Evolutionary conservation across 1,140 invertebrate genomes (phyloP).

Genomic region (Argopecten irradians): DNA sequence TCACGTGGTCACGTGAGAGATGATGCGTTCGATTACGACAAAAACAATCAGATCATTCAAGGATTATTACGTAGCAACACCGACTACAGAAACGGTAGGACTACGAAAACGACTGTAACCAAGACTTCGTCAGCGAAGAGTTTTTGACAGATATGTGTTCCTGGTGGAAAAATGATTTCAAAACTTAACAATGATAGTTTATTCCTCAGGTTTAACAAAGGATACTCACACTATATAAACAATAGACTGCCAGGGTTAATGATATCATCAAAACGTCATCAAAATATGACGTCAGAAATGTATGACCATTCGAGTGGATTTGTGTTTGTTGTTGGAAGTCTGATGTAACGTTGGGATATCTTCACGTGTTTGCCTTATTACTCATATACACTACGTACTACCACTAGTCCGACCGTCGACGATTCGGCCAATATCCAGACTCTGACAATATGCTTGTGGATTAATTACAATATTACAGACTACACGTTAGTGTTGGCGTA

Average conservation of each 20-base stretch:
- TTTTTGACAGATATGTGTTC: background rate
- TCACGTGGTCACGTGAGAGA: background rate
- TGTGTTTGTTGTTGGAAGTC: background rate
- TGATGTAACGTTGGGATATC: background rate
- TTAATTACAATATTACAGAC: too few relatives aligned
- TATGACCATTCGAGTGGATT: background rate
- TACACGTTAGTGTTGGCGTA: too few relatives aligned
- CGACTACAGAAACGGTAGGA: background rate
- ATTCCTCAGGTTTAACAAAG: background rate
- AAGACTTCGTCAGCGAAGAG: background rate
- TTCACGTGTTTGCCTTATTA: conserved; percentile 2
- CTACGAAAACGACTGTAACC: background rate
- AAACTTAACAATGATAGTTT: background rate
- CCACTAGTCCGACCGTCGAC: background rate
- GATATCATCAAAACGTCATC: background rate
- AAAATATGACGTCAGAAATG: background rate
- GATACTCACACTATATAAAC: background rate
- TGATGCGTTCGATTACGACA: background rate
- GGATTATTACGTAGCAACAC: background rate
- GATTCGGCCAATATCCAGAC: background rate
- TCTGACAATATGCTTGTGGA: too few relatives aligned
- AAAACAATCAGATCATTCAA: background rate
- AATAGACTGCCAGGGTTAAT: background rate
- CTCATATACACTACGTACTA: background rate
- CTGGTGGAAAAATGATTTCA: background rate